Conservation (phyloP, 2,113 vertebrate genomes). For the Leptobrachium ailaonicum region DNA sequence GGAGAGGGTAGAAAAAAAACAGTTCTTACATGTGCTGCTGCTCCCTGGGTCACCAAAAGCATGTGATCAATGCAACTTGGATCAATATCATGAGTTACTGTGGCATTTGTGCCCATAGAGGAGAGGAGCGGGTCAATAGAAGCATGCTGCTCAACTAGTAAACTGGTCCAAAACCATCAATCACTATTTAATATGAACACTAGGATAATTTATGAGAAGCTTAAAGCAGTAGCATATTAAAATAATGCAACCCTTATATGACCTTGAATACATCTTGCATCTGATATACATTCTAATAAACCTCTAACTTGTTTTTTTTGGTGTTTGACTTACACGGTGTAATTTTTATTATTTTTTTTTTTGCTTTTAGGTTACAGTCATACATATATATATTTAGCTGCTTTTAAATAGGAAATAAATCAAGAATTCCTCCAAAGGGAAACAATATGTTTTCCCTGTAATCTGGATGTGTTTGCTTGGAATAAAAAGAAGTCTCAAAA, state of each 20-base stretch:
- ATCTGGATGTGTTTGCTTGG: not conserved
- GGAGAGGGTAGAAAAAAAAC: slow-evolving; percentile 43
- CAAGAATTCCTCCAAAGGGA: not conserved
- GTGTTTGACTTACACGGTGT: not conserved
- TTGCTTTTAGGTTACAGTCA: not conserved
- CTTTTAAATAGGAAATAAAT: not conserved
- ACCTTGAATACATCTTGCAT: slow-evolving; percentile 8
- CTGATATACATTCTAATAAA: slow-evolving; percentile 1
- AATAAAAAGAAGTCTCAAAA: not conserved
- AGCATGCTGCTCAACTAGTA: slow-evolving; percentile 46
- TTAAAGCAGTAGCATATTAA: slow-evolving; percentile 41
- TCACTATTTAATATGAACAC: slow-evolving; percentile 48
- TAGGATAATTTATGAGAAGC: slow-evolving; percentile 43
- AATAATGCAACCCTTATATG: slow-evolving; percentile 39
- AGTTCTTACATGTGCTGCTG: slow-evolving; percentile 50
- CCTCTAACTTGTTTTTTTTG: not conserved
- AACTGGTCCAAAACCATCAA: slow-evolving; percentile 48
- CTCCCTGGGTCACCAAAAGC: slow-evolving; percentile 61
- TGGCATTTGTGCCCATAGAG: slow-evolving; percentile 68
- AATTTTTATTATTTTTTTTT: slow-evolving; percentile 1
- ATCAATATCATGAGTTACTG: slow-evolving; percentile 75
- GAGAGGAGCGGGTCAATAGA: slow-evolving; percentile 66
- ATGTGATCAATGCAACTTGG: slow-evolving; percentile 68
- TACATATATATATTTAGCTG: too few relatives aligned
- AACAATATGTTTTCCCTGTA: not conserved